phyloP scores from a whole-genome alignment of 2,113 vertebrate species.

The Entomyzon cyanotis region DNA sequence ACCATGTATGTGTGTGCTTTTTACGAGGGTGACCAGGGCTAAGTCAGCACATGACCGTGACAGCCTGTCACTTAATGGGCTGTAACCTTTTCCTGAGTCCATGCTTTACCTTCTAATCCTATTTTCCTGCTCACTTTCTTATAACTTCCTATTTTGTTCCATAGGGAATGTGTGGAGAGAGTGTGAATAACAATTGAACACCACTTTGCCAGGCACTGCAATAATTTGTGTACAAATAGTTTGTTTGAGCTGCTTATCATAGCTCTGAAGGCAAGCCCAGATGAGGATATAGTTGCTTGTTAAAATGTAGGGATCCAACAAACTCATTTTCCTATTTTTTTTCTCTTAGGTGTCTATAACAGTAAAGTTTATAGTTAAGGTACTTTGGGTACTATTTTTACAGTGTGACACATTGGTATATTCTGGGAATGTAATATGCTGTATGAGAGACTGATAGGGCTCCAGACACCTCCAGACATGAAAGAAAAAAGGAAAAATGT shows the following conservation, averaged over 20 bases:
- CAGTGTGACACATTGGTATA: neutral
- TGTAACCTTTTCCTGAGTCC: slow-evolving; percentile 21
- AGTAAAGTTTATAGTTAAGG: neutral
- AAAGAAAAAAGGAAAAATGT: neutral
- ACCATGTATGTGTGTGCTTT: neutral
- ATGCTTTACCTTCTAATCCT: slow-evolving; percentile 10
- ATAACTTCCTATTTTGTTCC: neutral
- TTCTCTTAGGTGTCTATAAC: neutral
- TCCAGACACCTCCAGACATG: neutral
- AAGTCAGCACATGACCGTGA: neutral
- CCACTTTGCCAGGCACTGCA: neutral
- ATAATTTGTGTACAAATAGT: neutral
- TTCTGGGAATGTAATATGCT: neutral
- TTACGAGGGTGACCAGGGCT: neutral
- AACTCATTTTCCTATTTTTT: neutral
- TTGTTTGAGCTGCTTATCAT: neutral
- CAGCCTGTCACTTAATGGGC: neutral
- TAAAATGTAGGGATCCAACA: neutral
- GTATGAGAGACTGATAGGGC: neutral
- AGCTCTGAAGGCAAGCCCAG: neutral
- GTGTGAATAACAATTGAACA: neutral
- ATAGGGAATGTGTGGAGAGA: neutral
- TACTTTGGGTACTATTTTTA: neutral
- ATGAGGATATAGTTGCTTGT: neutral
- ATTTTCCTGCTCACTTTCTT: slow-evolving; percentile 21